Evolutionary conservation across 2,888 invertebrate genomes (phyloP), one percentile per base, ranked within the genome.

Genomic region (Drosophila subsilvestris): DNA sequence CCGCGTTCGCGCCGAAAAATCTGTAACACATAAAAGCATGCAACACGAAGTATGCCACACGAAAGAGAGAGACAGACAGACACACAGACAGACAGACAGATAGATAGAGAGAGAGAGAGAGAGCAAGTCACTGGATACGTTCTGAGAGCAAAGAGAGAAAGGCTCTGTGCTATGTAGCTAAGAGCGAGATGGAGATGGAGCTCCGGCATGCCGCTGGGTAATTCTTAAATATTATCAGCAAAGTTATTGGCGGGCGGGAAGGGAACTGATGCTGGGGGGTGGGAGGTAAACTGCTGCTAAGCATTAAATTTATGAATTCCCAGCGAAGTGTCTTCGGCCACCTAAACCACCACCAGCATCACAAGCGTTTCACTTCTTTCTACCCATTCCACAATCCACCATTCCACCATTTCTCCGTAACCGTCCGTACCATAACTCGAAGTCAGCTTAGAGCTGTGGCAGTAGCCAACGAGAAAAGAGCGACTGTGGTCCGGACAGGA

Each of bases 301-400:
- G 83, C 83, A 88, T 83, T 80, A 86, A 88, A 83, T 83, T 83
- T 83, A 83, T 83, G 86, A 83, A 83, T 88, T 74, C 83, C 74
- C 74, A 70, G 74, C 61, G 67, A 87, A 71, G 74, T 57, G 65
- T 65, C 74, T 74, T 56, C 32, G 44, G 29, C 57, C 74, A 65
- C 56, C 73, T 25, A 53, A 45, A 51, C 32, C 32, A 29, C 9
- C 32, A 32, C 12, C 32, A 14, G 5, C 37, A 6, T 14, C 32
- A 12, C 6, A 37, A 7, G 14, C 14, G 14, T 37, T 7, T 14
- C 37, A 14, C 37, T 7, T 37, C 37, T 6, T 37, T 37, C 14
- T 6, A 2, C 32, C 37, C 37, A 5, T 37, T 14, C 37, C 6
- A 14, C 37, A 25, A 5, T 25, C 25, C 25, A 22, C 25, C 25